Base-by-base conservation (phyloP, 1,140 invertebrate genomes). In the Drosophila sechellia region DNA sequence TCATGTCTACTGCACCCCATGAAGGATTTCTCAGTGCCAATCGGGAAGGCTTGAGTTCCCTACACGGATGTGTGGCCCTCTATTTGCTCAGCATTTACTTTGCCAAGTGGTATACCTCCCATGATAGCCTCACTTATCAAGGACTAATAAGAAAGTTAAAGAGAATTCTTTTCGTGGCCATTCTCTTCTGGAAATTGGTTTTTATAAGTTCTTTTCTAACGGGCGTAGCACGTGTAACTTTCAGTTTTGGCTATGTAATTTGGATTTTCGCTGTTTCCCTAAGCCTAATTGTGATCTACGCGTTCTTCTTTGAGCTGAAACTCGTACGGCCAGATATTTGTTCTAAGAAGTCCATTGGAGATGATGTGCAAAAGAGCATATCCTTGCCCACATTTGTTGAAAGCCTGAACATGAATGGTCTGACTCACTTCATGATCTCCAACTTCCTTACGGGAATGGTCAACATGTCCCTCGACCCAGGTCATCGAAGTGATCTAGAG, bases 1-100 rank as follows among this genome's bases (percentile, higher is more conserved):
- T 98, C 12, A 94, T 98, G 46, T 93, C 94, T 64, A 3, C 94
- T 42, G 81, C 92, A 11, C 91, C 93, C 0, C 93, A 95, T 50
- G 89, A 92, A 25, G 94, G 94, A 77, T 94, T 98, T 50, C 43
- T 98, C 0, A 93, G 94, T 61, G 96, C 97, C 0, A 99, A 99
- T 92, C 94, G 97, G 74, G 98, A 99, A 94, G 98, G 98, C 0
- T 93, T 99, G 40, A 94, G 95, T 35, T 98, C 98, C 0, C 93
- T 95, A 31, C 92, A 96, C 3, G 98, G 98, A 2, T 99, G 98
- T 92, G 91, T 98, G 12, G 94, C 95, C 4, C 91, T 99, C 1
- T 98, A 98, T 91, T 93, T 98, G 54, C 93, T 95, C 78, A 95
- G 95, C 46, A 94, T 96, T 35, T 94, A 95, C 74, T 85, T 97